These are phyloP conservation scores for Steinernema hermaphroditum DNA, from an alignment of 2,888 invertebrate species.

Conservation along the genomic window DNA sequence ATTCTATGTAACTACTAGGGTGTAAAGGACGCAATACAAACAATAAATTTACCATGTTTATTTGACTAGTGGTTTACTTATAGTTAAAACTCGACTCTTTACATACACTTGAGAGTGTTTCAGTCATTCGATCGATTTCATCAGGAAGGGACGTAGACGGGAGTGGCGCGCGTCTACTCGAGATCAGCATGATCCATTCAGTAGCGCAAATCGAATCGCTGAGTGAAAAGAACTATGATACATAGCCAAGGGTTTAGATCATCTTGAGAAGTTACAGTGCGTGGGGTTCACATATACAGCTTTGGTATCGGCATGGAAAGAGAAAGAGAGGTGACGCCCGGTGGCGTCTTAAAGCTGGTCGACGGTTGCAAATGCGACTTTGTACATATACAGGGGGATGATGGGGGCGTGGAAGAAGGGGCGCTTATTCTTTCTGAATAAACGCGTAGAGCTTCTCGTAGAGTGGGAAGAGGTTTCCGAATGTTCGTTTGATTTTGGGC, in stretches of 20 bases:
- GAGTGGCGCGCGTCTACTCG: constrained; percentile 14
- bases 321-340: not conserved
- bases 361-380: constrained; percentile 17
- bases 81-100: constrained; percentile 1
- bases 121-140: constrained; percentile 15
- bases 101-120: constrained; percentile 8
- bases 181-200: constrained; percentile 30
- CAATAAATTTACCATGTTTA: not conserved
- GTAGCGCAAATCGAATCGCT: constrained; percentile 30
- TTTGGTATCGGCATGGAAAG: constrained; percentile 29
- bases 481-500: constrained; percentile 49
- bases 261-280: not conserved
- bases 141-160: not conserved
- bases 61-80: constrained; percentile 13
- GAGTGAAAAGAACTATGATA: constrained; percentile 22
- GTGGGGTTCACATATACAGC: constrained; percentile 17
- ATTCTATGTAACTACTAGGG: too few relatives aligned
- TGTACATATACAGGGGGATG: not conserved
- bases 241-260: constrained; percentile 27
- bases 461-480: constrained; percentile 51
- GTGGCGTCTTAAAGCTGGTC: constrained; percentile 15
- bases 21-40: too few relatives aligned
- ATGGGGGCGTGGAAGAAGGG: too few relatives aligned
- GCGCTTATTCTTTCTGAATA: constrained; percentile 29
- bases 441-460: constrained; percentile 60